Percentiles rank a stretch among this genome's conserved stretches.
Evolutionary conservation across 2,888 invertebrate genomes (phyloP).

Genomic region (Doris montereyensis): DNA sequence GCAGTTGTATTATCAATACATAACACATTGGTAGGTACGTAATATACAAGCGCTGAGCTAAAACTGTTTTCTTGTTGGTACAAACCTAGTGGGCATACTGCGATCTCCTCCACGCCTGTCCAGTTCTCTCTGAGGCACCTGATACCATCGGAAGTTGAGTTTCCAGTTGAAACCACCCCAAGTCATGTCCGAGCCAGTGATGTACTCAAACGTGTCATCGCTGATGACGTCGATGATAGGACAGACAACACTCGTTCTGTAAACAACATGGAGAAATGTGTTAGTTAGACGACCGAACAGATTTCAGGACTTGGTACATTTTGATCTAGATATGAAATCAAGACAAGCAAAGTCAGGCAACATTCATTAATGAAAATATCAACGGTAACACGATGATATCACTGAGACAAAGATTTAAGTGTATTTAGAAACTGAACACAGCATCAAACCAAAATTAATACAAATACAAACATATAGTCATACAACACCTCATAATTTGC

Average conservation of each 20-base stretch:
- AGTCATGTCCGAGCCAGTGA: constrained; percentile 98
- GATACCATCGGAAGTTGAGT: constrained; percentile 98
- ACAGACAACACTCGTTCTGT: constrained; percentile 89
- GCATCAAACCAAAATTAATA: too few relatives aligned
- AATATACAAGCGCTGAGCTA: not conserved
- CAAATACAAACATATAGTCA: too few relatives aligned
- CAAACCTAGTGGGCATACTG: constrained; percentile 86
- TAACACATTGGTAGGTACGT: not conserved
- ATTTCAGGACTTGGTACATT: too few relatives aligned
- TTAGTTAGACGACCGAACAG: too few relatives aligned
- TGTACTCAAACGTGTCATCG: constrained; percentile 98
- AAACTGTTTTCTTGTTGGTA: not conserved
- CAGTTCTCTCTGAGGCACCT: constrained; percentile 97
- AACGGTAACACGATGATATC: too few relatives aligned
- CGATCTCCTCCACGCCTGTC: constrained; percentile 92
- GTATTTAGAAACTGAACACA: too few relatives aligned
- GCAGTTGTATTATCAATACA: not conserved
- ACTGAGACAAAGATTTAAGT: too few relatives aligned
- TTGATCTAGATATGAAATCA: too few relatives aligned
- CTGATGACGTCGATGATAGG: constrained; percentile 99
- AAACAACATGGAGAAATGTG: not conserved
- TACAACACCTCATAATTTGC: too few relatives aligned
- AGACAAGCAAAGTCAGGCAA: too few relatives aligned
- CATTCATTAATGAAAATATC: too few relatives aligned
- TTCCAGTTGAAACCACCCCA: constrained; percentile 99